Base-by-base conservation (phyloP, 1,140 invertebrate genomes). In the Ephestia elutella region DNA sequence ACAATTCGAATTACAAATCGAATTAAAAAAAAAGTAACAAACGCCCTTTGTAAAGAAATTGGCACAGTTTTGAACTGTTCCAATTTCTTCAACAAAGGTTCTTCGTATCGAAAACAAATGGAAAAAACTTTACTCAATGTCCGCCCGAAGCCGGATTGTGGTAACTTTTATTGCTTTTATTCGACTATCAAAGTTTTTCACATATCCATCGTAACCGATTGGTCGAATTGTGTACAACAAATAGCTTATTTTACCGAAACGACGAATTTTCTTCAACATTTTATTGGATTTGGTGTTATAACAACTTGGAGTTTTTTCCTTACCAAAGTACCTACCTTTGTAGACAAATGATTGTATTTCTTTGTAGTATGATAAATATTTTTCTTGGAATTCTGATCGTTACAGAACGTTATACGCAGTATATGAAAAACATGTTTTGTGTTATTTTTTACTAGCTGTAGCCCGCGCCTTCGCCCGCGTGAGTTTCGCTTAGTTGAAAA, bases 131-230 rank as follows among this genome's bases (percentile, higher is more conserved):
- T 44, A 44, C 2, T 44, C 38, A 44, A 48, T 55, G 17, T 32
- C 49, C 25, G 50, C 19, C 70, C 54, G 70, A 68, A 73, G 57
- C 60, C 67, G 68, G 71, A 73, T 61, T 71, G 71, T 65, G 74
- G 67, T 67, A 78, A 82, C 67, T 80, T 82, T 82, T 82, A 80
- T 82, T 82, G 76, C 60, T 64, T 78, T 73, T 76, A 74, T 75
- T 65, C 64, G 68, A 71, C 69, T 71, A 79, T 73, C 64, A 59
- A 73, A 81, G 60, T 78, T 81, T 75, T 76, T 70, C 70, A 69
- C 75, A 73, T 65, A 80, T 77, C 77, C 75, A 75, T 75, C 71
- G 78, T 68, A 57, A 60, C 59, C 48, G 65, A 82, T 78, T 63
- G 73, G 63, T 66, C 57, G 66, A 70, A 74, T 74, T 77, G 71